Evolutionary conservation across 2,797 vertebrate species (phyloP), one percentile per base, ranked within the genome.

Genomic region (Mareca penelope): DNA sequence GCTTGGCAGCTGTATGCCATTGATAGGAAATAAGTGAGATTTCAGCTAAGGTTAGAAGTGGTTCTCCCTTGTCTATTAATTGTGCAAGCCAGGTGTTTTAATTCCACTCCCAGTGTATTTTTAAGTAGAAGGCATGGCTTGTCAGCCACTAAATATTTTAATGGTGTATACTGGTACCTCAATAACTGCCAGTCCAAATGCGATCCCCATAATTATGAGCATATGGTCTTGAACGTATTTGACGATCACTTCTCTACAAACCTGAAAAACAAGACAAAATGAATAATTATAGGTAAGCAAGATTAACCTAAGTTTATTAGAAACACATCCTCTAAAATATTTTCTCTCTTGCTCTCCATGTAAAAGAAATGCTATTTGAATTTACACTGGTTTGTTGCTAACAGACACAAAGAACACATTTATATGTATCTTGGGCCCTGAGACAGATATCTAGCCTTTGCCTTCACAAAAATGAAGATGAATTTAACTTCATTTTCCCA

Each of bases 141-240:
- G 48, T 71, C 64, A 87, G 37, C 44, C 68, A 71, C 44, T 90
- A 88, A 90, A 84, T 75, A 78, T 77, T 91, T 91, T 80, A 88
- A 88, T 64, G 57, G 42, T 55, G 67, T 79, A 52, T 83, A 96
- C 63, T 73, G 13, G 67, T 98, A 98, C 98, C 98, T 98, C 98
- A 53, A 98, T 16, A 76, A 85, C 37, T 4, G 97, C 97, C 88
- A 98, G 70, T 95, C 98, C 98, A 95, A 98, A 98, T 52, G 98
- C 93, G 0, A 98, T 67, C 50, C 97, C 98, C 73, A 97, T 95
- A 75, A 98, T 15, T 85, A 97, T 78, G 26, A 76, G 3, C 61
- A 97, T 48, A 57, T 89, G 72, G 5, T 96, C 93, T 75, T 93
- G 60, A 37, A 98, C 0, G 8, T 39, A 26, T 2, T 96, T 12